Evolutionary conservation across 1,140 invertebrate genomes (phyloP), one percentile per base, ranked within the genome.

Genomic region (Drosophila paulistorum): DNA sequence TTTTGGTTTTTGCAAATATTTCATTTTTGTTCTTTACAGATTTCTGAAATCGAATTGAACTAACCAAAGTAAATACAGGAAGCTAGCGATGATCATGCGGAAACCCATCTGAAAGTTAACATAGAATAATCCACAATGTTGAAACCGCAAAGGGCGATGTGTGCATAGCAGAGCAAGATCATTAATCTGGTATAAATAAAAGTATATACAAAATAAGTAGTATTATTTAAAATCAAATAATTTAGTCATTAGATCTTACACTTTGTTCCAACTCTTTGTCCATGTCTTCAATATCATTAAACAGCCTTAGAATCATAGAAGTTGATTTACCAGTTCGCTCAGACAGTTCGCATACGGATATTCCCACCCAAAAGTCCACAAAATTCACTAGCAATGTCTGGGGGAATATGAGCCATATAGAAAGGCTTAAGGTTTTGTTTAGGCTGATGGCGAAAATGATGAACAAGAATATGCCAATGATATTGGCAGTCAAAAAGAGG

Each of bases 41-140:
- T 80, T 77, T 41, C 71, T 68, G 26, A 39, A 78, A 64, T 78
- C 78, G 17, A 71, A 81, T 23, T 75, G 78, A 14, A 80, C 67
- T 7, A 81, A 61, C 17, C 62, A 71, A 3, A 78, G 30, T n/a
- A 75, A 58, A 57, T 80, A 68, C 6, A 66, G 7, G 0, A 67
- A 7, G 7, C 37, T 55, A 5, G 66, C 45, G 0, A 77, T 59
- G 35, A 74, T 17, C 69, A 73, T 70, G 1, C 60, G 65, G 10
- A 75, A 80, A 7, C 78, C 71, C 71, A 69, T 71, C 11, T 62
- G 41, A 23, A 71, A 68, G 11, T 78, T 48, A 0, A 79, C 45
- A 48, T 64, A 9, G 30, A 77, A 77, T 13, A 79, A 14, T n/a
- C 70, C 69, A 41, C 59, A 79, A 7, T 69, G 54, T 10, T 48